Evolutionary conservation across 2,888 invertebrate genomes (phyloP).

Genomic region (Dilophus febrilis): DNA sequence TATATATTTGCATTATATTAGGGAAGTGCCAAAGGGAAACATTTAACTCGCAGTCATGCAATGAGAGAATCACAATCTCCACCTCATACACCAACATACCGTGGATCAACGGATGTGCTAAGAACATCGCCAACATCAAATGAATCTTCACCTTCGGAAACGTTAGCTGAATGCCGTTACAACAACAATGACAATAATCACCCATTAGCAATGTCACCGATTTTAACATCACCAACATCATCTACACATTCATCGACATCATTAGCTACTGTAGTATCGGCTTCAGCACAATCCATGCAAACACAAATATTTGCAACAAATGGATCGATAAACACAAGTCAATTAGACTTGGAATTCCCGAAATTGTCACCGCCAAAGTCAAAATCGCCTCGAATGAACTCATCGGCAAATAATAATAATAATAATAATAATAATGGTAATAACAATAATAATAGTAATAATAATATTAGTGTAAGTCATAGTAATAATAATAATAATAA

Average conservation of each 20-base stretch:
- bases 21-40: slow-evolving; percentile 43
- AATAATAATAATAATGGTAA: slow-evolving; percentile 9
- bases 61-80: slow-evolving; percentile 68
- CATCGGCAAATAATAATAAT: slow-evolving; percentile 10
- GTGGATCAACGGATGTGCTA: slow-evolving; percentile 17
- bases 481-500: slow-evolving; percentile 6
- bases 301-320: slow-evolving; percentile 8
- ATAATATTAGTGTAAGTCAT: not conserved
- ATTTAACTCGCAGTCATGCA: slow-evolving; percentile 76
- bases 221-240: slow-evolving; percentile 16
- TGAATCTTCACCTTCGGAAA: slow-evolving; percentile 13
- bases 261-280: slow-evolving; percentile 18
- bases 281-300: slow-evolving; percentile 8
- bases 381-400: slow-evolving; percentile 18
- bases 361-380: slow-evolving; percentile 29
- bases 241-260: slow-evolving; percentile 12
- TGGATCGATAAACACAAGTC: slow-evolving; percentile 21
- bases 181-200: not conserved
- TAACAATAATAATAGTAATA: not conserved
- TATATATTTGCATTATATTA: too few relatives aligned
- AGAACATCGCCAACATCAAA: slow-evolving; percentile 11
- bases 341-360: slow-evolving; percentile 27
- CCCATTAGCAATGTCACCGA: not conserved
- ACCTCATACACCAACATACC: slow-evolving; percentile 38
- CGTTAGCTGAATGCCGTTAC: slow-evolving; percentile 10